phyloP scores from a whole-genome alignment of 2,113 vertebrate species.

The Paratilapia polleni region DNA sequence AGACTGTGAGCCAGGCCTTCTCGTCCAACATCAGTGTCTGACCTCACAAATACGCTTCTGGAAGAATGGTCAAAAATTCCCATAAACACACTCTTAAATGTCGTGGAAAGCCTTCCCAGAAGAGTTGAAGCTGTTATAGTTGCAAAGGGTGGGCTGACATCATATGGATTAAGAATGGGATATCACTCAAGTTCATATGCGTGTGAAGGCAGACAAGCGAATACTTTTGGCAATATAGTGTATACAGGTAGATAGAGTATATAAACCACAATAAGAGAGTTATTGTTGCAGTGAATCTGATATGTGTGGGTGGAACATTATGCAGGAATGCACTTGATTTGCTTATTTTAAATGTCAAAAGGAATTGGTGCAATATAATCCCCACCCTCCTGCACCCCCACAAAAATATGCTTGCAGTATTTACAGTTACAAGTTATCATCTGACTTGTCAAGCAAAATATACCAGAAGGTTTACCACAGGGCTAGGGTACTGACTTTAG shows the following conservation, averaged over 20 bases:
- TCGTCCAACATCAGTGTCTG: too few relatives aligned
- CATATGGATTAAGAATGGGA: too few relatives aligned
- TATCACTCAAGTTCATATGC: too few relatives aligned
- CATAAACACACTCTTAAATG: too few relatives aligned
- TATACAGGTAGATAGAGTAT: fast-evolving
- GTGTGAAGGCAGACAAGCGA: too few relatives aligned
- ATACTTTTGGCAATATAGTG: too few relatives aligned
- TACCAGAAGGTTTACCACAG: neutral
- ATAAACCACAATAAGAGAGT: neutral
- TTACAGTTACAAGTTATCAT: neutral
- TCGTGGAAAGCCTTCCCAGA: too few relatives aligned
- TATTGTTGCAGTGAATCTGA: neutral
- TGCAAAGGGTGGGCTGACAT: too few relatives aligned
- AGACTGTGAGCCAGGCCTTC: too few relatives aligned
- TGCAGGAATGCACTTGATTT: neutral
- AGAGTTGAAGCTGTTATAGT: too few relatives aligned
- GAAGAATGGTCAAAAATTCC: too few relatives aligned
- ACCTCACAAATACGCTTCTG: too few relatives aligned
- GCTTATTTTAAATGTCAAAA: constrained; percentile 2
- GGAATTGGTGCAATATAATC: neutral
- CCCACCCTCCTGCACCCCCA: neutral
- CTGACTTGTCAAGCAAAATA: neutral
- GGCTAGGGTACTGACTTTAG: neutral
- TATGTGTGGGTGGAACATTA: constrained; percentile 8
- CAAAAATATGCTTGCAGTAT: neutral